Evolutionary conservation across 92 coral and sea anemone species (phyloP), one percentile per base, ranked within the genome.

Genomic region (Zoanthus sociatus): DNA sequence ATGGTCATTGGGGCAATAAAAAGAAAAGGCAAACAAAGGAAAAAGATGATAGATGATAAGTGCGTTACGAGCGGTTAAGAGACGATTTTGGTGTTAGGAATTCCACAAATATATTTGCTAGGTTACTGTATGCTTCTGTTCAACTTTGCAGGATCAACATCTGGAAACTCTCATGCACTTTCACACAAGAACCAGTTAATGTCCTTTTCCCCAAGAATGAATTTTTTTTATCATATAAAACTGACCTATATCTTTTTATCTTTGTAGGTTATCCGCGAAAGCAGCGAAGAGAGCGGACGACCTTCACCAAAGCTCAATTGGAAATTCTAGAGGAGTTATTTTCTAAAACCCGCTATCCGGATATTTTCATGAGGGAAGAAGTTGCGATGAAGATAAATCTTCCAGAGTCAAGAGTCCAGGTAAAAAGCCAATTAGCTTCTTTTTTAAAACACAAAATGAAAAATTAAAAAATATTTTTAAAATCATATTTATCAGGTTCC

Each of bases 321-420:
- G 99, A 97, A 89, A 97, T 97, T 67, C 92, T 97, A 7, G 99
- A 97, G 55, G 98, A 93, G 46, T 88, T 97, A 63, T 97, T 97
- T 73, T 88, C 98, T 50, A 97, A 97, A 88, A 97, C 99, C n/a
- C 98, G 98, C 51, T 97, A 97, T 84, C 73, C 73, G 8, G 99
- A 96, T 73, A 96, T 96, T 45, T 96, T 96, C 54, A 96, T 96
- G 99, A 92, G 99, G 71, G 99, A 96, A 89, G 99, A 96, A 87
- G 99, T 96, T 10, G 99, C 99, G 0, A 94, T 96, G 95, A 96
- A 96, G 77, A 96, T 96, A 56, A 96, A 88, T 73, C 92, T 96
- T 47, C 99, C 99, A 53, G 99, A 96, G 84, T 96, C 99, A 0
- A 92, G 99, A 84, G 99, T 96, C 14, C 99, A 96, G 98, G 99